Percentiles rank a stretch among this genome's conserved stretches.
phyloP scores from a whole-genome alignment of 2,113 vertebrate genomes.

The Pygoscelis antarcticus region DNA sequence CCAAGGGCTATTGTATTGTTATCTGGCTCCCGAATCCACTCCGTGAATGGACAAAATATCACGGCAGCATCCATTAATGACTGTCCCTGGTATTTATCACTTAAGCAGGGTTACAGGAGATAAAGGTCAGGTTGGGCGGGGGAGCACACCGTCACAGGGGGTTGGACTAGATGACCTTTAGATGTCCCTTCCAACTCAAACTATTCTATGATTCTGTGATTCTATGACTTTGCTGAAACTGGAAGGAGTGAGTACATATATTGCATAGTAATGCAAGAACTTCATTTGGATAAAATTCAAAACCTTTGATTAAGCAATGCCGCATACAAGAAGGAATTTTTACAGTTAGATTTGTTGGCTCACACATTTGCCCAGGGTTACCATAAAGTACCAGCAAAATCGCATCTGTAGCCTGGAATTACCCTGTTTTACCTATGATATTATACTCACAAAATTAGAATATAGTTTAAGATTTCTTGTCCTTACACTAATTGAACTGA shows the following conservation, averaged over 20 bases:
- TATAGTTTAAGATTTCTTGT: constrained; percentile 4
- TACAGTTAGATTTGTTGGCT: not conserved
- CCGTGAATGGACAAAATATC: no score
- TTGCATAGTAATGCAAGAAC: not conserved
- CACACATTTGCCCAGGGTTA: not conserved
- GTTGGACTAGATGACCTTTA: no score
- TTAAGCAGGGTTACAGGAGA: no score
- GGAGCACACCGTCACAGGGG: no score
- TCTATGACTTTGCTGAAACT: not conserved
- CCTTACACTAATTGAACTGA: constrained; percentile 26
- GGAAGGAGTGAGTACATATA: not conserved
- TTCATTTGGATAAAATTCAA: not conserved
- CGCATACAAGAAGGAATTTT: not conserved
- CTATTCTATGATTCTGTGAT: no score
- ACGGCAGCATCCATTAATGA: no score
- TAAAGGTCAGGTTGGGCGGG: no score
- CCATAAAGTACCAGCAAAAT: not conserved
- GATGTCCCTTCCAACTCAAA: no score
- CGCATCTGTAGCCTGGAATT: not conserved
- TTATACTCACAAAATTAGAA: not conserved
- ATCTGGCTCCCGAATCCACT: no score
- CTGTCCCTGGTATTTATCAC: no score
- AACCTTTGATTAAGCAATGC: not conserved
- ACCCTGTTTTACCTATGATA: not conserved
- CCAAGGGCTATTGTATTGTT: no score